Percentiles rank a stretch among this genome's conserved stretches.
phyloP scores from a whole-genome alignment of 2,113 vertebrate genomes.

The Charadrius vociferus region DNA sequence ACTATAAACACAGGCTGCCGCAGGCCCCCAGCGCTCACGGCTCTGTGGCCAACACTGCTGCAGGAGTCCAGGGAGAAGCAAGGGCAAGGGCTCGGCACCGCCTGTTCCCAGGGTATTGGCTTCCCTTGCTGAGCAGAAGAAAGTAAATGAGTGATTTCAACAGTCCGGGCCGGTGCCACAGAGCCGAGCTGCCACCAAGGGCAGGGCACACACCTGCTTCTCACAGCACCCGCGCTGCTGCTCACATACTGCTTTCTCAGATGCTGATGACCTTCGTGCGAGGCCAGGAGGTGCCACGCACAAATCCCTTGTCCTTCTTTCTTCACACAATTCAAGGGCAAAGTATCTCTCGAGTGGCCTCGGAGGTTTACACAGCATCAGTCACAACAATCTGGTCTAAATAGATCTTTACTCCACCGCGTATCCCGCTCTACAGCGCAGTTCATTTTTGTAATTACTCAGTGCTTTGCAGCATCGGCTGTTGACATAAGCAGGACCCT shows the following conservation, averaged over 20 bases:
- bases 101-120: not conserved
- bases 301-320: not conserved
- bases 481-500: not conserved
- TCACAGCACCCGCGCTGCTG: fast-evolving
- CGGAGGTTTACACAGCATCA: not conserved
- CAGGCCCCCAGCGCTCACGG: not conserved
- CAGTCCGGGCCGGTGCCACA: not conserved
- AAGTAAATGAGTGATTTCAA: not conserved
- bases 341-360: not conserved
- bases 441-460: not conserved
- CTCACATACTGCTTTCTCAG: not conserved
- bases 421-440: not conserved
- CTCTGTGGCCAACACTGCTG: fast-evolving
- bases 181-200: not conserved
- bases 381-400: not conserved
- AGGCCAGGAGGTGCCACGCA: not conserved
- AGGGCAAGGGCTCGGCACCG: not conserved
- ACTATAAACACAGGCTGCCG: not conserved
- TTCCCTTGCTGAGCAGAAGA: not conserved
- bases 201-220: not conserved
- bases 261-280: not conserved
- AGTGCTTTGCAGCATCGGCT: not conserved
- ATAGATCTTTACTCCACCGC: not conserved
- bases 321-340: not conserved
- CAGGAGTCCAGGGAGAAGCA: not conserved